Evolutionary conservation across 1,140 invertebrate genomes (phyloP).

Genomic region (Trichonephila clavata): DNA sequence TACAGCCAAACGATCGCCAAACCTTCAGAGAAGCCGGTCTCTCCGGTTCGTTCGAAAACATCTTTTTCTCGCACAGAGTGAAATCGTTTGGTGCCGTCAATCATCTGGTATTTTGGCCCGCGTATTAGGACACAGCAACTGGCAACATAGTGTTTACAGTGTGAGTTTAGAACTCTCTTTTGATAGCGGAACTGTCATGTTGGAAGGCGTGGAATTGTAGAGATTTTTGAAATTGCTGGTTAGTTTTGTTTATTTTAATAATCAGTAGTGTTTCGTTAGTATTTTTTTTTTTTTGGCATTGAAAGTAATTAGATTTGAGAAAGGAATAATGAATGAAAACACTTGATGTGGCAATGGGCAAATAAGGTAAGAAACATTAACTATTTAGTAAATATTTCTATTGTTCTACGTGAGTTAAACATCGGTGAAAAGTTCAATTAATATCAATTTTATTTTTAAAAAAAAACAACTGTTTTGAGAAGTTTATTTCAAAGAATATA

Average conservation of each 20-base stretch:
- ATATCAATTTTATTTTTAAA: too few relatives aligned
- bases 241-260: background rate
- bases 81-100: background rate
- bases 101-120: background rate
- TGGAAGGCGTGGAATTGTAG: background rate
- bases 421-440: too few relatives aligned
- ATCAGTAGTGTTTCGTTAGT: too few relatives aligned
- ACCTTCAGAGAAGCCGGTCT: conserved; percentile 6
- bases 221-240: background rate
- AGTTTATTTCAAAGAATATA: too few relatives aligned
- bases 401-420: too few relatives aligned
- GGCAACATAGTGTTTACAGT: background rate
- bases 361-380: too few relatives aligned
- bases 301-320: background rate
- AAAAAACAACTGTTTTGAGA: too few relatives aligned
- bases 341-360: background rate
- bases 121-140: background rate
- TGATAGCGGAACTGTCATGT: background rate
- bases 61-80: background rate
- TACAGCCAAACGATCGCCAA: conserved; percentile 2
- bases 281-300: background rate
- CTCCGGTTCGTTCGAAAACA: background rate
- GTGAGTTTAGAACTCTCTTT: background rate
- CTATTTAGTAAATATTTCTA: too few relatives aligned
- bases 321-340: background rate